These are phyloP conservation scores for Drosophila anomalata DNA, from an alignment of 2,888 invertebrate species.

Conservation along the genomic window DNA sequence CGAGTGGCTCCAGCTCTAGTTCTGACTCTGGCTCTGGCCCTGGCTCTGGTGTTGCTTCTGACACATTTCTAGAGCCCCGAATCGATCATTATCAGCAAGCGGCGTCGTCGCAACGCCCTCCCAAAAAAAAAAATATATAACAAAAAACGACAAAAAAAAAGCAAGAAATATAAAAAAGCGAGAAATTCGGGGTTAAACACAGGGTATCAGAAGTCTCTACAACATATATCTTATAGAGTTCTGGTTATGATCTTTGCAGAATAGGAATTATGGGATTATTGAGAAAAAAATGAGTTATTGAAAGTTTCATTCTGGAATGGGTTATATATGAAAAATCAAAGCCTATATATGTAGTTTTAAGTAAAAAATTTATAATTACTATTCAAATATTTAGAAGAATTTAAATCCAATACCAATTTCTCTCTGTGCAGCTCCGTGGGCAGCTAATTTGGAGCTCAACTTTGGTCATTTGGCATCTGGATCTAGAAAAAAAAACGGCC, in stretches of 20 bases:
- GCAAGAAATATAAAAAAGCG: slow-evolving; percentile 4
- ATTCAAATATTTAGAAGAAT: too few species aligned
- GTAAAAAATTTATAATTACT: too few species aligned
- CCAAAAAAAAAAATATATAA: slow-evolving; percentile 29
- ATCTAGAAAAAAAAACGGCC: slow-evolving; percentile 10
- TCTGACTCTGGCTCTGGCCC: slow-evolving; percentile 18
- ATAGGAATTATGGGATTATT: neutral
- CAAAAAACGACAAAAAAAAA: slow-evolving; percentile 2
- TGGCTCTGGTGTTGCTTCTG: slow-evolving; percentile 57
- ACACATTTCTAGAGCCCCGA: slow-evolving; percentile 63
- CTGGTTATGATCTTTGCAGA: neutral
- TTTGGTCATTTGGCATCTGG: slow-evolving; percentile 65
- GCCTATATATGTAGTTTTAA: too few species aligned
- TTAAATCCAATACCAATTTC: neutral
- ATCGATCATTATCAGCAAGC: slow-evolving; percentile 66
- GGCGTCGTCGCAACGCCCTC: slow-evolving; percentile 62
- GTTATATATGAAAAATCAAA: too few species aligned
- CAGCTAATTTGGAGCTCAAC: slow-evolving; percentile 71
- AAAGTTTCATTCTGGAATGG: too few species aligned
- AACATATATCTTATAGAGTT: too few species aligned
- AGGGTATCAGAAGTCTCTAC: neutral
- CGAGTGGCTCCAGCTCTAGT: slow-evolving; percentile 8
- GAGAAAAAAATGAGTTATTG: too few species aligned
- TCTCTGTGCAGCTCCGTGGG: slow-evolving; percentile 53
- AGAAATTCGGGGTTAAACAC: neutral